Evolutionary conservation across 2,113 vertebrate genomes (phyloP), one percentile per base, ranked within the genome.

Genomic region (Charadrius vociferus): DNA sequence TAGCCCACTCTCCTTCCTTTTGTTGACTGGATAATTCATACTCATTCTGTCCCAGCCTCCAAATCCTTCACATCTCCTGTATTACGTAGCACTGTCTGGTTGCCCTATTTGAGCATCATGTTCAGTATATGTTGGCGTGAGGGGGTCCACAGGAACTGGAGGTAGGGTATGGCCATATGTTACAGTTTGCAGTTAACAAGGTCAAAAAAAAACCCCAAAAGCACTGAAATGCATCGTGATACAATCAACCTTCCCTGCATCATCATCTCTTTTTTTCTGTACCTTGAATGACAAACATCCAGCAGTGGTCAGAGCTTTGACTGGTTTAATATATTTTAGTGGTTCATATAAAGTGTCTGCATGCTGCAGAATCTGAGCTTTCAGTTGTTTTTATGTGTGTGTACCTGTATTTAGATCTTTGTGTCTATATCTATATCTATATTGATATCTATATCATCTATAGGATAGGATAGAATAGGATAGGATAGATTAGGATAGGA

Each of bases 51-150:
- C 19, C 24, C 18, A 82, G 14, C 13, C 41, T 95, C 34, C 67
- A 59, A 34, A 72, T 63, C 79, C 43, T 56, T 86, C 49, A 56
- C 14, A 49, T 43, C 49, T 77, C 62, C 45, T 82, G 7, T 71
- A 17, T 71, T 66, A 45, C 0, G 0, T 49, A 53, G 55, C 21
- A 30, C 10, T 32, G 19, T n/a, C 61, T 50, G 37, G 17, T 52
- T 95, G 61, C 34, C 10, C 16, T 6, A 9, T 39, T 36, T n/a
- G 61, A 92, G n/a, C 22, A 55, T 75, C 32, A 6, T 43, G 61
- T 52, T 78, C 20, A 71, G 14, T 32, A 14, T n/a, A 52, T 1
- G 0, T 3, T 65, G 39, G 29, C 0, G 0, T 4, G 7, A 74
- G 18, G 7, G 10, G 2, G 2, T 72, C 32, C 30, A 12, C 45